Evolutionary conservation across 2,113 vertebrate species (phyloP).

Genomic region (Hipposideros armiger): DNA sequence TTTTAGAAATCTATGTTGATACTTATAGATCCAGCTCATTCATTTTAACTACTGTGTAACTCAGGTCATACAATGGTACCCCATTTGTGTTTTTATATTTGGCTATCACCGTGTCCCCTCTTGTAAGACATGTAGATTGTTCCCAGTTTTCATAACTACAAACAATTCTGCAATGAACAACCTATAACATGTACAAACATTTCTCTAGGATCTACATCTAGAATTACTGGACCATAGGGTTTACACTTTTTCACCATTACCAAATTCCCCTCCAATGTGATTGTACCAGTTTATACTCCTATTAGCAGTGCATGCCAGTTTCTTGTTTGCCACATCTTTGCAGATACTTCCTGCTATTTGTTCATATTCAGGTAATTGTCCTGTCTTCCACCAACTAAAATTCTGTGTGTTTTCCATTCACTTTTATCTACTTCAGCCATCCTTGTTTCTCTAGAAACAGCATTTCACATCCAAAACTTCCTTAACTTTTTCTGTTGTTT

Average conservation of each 20-base stretch:
- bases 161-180: background rate
- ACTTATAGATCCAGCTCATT: background rate
- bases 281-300: background rate
- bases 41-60: background rate
- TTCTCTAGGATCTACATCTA: background rate
- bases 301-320: background rate
- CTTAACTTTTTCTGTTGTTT: background rate
- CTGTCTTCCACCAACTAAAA: background rate
- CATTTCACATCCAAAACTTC: background rate
- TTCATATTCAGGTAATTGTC: background rate
- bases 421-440: background rate
- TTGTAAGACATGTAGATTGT: background rate
- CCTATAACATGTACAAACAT: background rate
- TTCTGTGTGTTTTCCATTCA: conserved; percentile 29
- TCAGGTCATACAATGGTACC: background rate
- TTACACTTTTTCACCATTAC: background rate
- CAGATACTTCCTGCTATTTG: background rate
- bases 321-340: background rate
- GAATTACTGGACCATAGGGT: background rate
- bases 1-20: conserved; percentile 18
- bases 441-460: background rate
- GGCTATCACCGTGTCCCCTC: background rate
- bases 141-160: background rate
- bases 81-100: background rate
- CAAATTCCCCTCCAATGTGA: background rate